Base-by-base conservation (phyloP, 2,113 vertebrate genomes). In the Festucalex cinctus region DNA sequence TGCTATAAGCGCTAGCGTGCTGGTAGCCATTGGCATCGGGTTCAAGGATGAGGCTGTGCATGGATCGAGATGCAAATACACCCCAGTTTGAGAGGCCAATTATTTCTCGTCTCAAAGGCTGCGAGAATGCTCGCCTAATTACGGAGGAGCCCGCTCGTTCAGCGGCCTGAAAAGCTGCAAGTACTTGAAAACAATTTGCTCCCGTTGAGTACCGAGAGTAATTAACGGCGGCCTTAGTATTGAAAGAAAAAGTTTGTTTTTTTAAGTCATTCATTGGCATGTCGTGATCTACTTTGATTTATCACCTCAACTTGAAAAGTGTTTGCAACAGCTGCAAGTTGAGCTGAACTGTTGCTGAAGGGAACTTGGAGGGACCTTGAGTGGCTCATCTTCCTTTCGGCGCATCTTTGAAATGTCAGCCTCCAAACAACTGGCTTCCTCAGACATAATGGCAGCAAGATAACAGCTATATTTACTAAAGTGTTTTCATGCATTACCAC, bases 381-480 rank as follows among this genome's bases (percentile, higher is more conserved):
- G 63, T 66, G 68, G 69, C 57, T 68, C 63, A 49, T 82, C 76
- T 75, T 79, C 73, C 78, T 80, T 60, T 43, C 66, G 78, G 74
- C 76, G 79, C 19, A 58, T 79, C 32, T 74, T 86, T 73, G 75
- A 79, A 82, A 80, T 74, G 74, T 85, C 71, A 78, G 49, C 62
- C 71, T 85, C 65, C 78, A 74, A 85, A 85, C 57, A 68, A 78
- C 48, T 44, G 73, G 69, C 81, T 75, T 70, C 81, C 79, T 81
- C 65, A 80, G 69, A 85, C 65, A 71, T 84, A 84, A 88, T 81
- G 74, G 72, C 51, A 77, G 71, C 66, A 79, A 81, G 79, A 86
- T 83, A 87, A 89, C 79, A 73, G 83, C 80, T 84, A 79, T 84
- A 81, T 86, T 90, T 87, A 84, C 84, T 73, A 37, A 79, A 84